These are phyloP conservation scores for Gavialis gangeticus DNA, from an alignment of 2,113 vertebrate species.

Conservation along the genomic window DNA sequence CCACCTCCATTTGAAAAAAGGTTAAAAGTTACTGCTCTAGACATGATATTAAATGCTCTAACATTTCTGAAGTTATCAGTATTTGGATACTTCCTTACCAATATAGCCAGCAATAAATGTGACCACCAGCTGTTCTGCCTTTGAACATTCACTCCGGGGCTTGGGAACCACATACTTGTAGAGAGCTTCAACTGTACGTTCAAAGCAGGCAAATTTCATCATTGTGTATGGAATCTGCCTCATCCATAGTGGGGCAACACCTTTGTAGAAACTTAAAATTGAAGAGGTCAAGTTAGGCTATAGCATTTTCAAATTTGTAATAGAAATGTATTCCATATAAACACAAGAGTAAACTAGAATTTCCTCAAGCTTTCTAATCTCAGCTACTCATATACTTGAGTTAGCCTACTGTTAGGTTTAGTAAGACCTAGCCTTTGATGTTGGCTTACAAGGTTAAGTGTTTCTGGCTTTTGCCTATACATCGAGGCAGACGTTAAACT, in stretches of 20 bases:
- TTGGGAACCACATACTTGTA: conserved; percentile 96
- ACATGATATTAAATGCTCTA: too few relatives aligned
- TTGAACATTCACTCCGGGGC: conserved; percentile 93
- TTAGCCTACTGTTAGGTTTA: neutral
- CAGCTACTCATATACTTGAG: neutral
- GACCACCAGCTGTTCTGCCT: conserved; percentile 93
- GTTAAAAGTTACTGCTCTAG: too few relatives aligned
- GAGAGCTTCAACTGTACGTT: conserved; percentile 95
- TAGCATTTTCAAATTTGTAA: neutral
- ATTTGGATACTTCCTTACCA: conserved; percentile 82
- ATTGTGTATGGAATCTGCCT: conserved; percentile 99
- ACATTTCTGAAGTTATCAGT: neutral
- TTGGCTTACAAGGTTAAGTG: neutral
- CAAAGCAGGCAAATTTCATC: conserved; percentile 99
- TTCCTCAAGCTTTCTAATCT: neutral
- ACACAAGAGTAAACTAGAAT: too few relatives aligned
- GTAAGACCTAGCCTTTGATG: neutral
- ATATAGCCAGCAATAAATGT: conserved; percentile 98
- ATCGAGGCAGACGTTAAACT: neutral
- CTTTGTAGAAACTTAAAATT: conserved; percentile 94
- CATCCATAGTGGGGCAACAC: conserved; percentile 97
- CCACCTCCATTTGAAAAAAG: too few relatives aligned
- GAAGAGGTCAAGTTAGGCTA: neutral
- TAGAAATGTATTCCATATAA: too few relatives aligned
- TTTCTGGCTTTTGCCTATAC: neutral